phyloP scores from a whole-genome alignment of 2,797 vertebrate genomes.

The Leptodactylus fallax region DNA sequence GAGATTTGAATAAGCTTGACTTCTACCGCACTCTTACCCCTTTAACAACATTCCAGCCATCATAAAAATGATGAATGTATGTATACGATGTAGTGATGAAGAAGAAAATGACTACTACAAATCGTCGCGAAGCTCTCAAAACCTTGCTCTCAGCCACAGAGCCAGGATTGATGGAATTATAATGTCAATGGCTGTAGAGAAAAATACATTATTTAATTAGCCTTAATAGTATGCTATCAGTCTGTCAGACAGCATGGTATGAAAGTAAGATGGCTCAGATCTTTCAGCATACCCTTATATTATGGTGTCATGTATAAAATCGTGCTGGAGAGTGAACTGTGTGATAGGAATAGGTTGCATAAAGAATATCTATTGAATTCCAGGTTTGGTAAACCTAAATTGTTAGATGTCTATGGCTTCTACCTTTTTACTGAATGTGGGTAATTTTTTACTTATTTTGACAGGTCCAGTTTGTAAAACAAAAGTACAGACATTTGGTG shows the following conservation, averaged over 20 bases:
- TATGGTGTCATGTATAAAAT: slow-evolving; percentile 12
- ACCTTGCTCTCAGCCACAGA: slow-evolving; percentile 2
- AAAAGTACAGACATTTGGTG: no score
- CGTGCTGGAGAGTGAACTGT: neutral
- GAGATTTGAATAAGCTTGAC: neutral
- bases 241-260: slow-evolving; percentile 20
- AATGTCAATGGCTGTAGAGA: slow-evolving; percentile 6
- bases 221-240: slow-evolving; percentile 19
- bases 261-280: neutral
- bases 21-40: neutral
- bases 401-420: neutral
- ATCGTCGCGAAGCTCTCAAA: slow-evolving; percentile 10
- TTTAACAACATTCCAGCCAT: neutral
- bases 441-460: neutral
- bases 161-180: slow-evolving; percentile 17
- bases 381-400: neutral
- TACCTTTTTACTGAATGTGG: neutral
- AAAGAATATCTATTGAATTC: neutral
- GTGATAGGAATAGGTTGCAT: neutral
- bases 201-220: slow-evolving; percentile 16
- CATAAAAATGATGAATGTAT: neutral
- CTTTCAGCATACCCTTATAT: neutral
- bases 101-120: slow-evolving; percentile 19
- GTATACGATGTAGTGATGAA: neutral
- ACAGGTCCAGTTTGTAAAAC: no score